Conservation (phyloP, 2,797 vertebrate species). For the Sebastes cheni region DNA sequence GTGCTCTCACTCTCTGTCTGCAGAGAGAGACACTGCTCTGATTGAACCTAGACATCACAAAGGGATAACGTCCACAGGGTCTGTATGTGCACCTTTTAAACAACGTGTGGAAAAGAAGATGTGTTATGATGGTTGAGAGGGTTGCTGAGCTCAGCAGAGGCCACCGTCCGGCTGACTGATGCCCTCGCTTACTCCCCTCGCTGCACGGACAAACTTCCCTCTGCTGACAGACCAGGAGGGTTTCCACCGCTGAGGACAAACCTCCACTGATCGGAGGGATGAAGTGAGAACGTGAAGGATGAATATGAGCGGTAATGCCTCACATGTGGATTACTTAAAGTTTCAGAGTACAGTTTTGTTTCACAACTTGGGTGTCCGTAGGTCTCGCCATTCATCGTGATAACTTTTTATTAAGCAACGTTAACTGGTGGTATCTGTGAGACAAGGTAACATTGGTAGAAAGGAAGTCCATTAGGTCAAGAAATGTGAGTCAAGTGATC, state of each 20-base stretch:
- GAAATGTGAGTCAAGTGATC: neutral
- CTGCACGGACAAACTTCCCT: conserved; percentile 42
- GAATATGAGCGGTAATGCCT: neutral
- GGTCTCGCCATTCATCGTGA: neutral
- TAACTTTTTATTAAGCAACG: neutral
- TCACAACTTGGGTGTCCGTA: neutral
- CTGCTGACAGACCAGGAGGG: conserved; percentile 3
- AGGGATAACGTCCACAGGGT: conserved; percentile 31
- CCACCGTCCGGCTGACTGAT: conserved; percentile 56
- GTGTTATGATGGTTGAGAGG: conserved; percentile 23
- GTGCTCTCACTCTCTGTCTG: conserved; percentile 71
- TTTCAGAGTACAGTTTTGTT: neutral
- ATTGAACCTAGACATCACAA: conserved; percentile 17
- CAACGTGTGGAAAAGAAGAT: conserved; percentile 26
- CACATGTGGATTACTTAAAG: neutral
- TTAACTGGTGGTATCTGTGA: neutral
- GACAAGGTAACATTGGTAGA: no score
- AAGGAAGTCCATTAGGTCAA: neutral
- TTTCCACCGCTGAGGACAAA: neutral
- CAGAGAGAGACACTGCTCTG: conserved; percentile 1
- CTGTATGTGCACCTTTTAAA: neutral
- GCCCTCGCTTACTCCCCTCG: conserved; percentile 61
- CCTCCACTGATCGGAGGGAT: neutral
- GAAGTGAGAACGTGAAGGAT: conserved; percentile 20
- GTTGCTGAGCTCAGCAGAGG: conserved; percentile 50